phyloP scores from a whole-genome alignment of 2,888 invertebrate genomes.

The Cerceris rybyensis region DNA sequence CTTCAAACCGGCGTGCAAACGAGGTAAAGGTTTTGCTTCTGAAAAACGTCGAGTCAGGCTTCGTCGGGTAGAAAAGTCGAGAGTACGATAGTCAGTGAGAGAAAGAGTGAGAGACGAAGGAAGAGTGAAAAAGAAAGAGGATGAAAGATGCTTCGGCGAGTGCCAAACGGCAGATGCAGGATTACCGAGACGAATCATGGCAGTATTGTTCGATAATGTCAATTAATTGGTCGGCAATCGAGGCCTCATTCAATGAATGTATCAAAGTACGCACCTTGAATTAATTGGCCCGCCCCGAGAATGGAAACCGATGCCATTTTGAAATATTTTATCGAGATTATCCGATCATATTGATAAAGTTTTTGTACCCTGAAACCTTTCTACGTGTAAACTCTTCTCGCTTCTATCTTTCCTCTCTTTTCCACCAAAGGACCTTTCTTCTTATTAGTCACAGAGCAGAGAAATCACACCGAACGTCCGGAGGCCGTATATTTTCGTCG shows the following conservation, averaged over 20 bases:
- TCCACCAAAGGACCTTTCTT: slow-evolving; percentile 4
- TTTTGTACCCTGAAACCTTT: slow-evolving; percentile 21
- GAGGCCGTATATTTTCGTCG: slow-evolving; percentile 38
- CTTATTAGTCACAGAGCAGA: slow-evolving; percentile 29
- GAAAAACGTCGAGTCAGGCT: slow-evolving; percentile 37
- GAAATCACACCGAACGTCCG: slow-evolving; percentile 32
- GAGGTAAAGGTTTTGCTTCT: neutral
- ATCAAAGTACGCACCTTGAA: slow-evolving; percentile 24
- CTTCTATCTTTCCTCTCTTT: neutral
- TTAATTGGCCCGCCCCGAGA: slow-evolving; percentile 40
- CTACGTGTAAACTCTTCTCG: slow-evolving; percentile 16
- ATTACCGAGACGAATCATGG: slow-evolving; percentile 65
- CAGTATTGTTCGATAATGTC: slow-evolving; percentile 59
- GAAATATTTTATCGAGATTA: slow-evolving; percentile 43
- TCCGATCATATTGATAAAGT: slow-evolving; percentile 46
- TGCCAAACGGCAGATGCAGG: slow-evolving; percentile 51
- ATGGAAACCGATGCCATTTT: slow-evolving; percentile 19
- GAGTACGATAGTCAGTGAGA: too few relatives aligned
- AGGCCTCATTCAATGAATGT: slow-evolving; percentile 24
- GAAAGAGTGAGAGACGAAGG: too few relatives aligned
- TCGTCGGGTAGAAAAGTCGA: slow-evolving; percentile 19
- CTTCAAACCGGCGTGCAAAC: neutral
- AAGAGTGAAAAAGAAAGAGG: too few relatives aligned
- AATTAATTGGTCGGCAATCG: slow-evolving; percentile 60
- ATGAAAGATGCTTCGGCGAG: slow-evolving; percentile 24